These are phyloP conservation scores for Taurulus bubalis DNA, from an alignment of 2,113 vertebrate species.

Conservation along the genomic window DNA sequence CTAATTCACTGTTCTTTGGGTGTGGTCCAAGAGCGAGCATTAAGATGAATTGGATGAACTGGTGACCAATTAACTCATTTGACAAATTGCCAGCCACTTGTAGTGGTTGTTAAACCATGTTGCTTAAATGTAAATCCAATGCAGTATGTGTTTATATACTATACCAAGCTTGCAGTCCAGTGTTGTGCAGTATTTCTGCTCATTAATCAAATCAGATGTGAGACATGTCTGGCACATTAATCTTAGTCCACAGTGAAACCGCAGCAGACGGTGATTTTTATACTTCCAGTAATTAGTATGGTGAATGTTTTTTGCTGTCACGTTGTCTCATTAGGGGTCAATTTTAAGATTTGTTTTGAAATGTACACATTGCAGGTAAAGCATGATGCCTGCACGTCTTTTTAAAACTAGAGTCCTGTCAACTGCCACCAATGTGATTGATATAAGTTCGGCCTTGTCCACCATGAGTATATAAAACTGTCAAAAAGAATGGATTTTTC, in stretches of 20 bases:
- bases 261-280: conserved; percentile 34
- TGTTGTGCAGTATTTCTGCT: conserved; percentile 52
- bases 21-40: conserved; percentile 77
- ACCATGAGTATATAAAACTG: background rate
- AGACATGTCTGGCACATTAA: conserved; percentile 60
- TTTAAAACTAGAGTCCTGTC: background rate
- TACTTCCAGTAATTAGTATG: conserved; percentile 44
- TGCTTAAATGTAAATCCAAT: conserved; percentile 79
- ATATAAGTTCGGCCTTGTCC: background rate
- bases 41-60: conserved; percentile 79
- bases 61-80: conserved; percentile 81
- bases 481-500: background rate
- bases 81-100: conserved; percentile 78
- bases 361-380: background rate
- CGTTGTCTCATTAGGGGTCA: conserved; percentile 1
- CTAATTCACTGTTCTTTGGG: conserved; percentile 73
- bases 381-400: background rate
- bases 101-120: conserved; percentile 76
- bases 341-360: conserved; percentile 11
- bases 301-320: conserved; percentile 30
- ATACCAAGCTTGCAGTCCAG: conserved; percentile 48
- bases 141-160: conserved; percentile 70
- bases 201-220: conserved; percentile 69
- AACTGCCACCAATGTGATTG: background rate
- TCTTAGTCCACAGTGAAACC: conserved; percentile 54